Evolutionary conservation across 2,797 vertebrate genomes (phyloP).

Genomic region (Varecia variegata): DNA sequence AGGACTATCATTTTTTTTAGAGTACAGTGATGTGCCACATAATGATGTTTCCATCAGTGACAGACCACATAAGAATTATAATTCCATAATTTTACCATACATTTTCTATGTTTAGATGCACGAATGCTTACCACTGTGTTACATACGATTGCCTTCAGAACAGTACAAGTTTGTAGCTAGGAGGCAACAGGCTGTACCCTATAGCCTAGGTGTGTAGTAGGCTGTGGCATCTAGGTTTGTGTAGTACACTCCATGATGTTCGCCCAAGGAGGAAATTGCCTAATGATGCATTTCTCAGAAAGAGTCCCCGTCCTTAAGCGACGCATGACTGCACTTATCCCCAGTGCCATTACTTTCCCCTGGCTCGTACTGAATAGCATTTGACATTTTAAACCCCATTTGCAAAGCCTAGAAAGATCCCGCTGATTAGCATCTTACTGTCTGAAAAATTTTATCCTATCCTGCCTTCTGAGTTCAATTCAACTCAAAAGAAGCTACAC

Average conservation of each 20-base stretch:
- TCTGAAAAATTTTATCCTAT: background rate
- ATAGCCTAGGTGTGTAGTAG: background rate
- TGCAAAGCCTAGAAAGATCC: background rate
- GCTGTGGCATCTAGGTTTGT: background rate
- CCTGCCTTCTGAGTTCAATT: background rate
- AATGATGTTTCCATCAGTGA: background rate
- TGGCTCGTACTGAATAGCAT: background rate
- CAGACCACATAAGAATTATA: background rate
- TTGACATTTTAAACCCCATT: background rate
- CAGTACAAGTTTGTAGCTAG: background rate
- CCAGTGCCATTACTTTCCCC: background rate
- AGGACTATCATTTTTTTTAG: background rate
- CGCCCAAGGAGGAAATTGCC: background rate
- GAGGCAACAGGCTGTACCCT: background rate
- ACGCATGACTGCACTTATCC: background rate
- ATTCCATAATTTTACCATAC: too few species aligned
- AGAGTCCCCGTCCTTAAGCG: background rate
- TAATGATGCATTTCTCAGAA: background rate
- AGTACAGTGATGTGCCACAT: background rate
- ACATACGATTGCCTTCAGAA: background rate
- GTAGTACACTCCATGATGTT: background rate
- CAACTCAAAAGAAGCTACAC: background rate
- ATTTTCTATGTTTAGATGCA: background rate
- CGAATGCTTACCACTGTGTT: background rate
- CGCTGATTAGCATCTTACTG: background rate